Evolutionary conservation across 2,797 vertebrate species (phyloP), one percentile per base, ranked within the genome.

Genomic region (Coranthus polyacanthus): DNA sequence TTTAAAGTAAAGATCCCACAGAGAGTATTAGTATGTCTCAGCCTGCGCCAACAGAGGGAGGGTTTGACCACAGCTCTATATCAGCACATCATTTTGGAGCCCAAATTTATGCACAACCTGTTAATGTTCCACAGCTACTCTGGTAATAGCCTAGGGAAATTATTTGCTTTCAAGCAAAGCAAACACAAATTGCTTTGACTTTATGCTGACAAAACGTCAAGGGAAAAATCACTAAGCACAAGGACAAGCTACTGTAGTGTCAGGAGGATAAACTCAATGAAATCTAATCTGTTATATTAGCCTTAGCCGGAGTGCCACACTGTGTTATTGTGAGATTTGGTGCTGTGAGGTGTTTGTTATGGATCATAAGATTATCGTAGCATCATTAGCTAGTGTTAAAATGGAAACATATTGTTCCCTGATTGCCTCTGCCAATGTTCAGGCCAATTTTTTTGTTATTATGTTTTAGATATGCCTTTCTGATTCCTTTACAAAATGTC

Each of bases 171-270:
- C 66, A 63, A 79, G 76, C 75, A 82, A 87, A 84, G 73, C 77
- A 79, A 85, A 86, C 66, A 78, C 53, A 88, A 83, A 83, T 83
- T 85, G 75, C 82, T 75, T 78, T 78, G 68, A 79, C 72, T 85
- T 83, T 83, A 60, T 79, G 77, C 84, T 87, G 82, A 88, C 72
- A 66, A 59, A 62, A 73, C 29, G 26, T 78, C 59, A 58, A 61
- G 68, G 78, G 79, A 84, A 42, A 81, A 85, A 77, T 79, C 58
- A 66, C 46, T 22, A 42, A 73, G 68, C 62, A 65, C 68, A 71
- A 86, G 82, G 73, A 84, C 82, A 64, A 69, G 62, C 65, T 62
- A n/a, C 36, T 53, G 54, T 68, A 59, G 78, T 43, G 52, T 75
- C 76, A 13, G 37, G 83, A 88, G 79, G 74, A 87, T 79, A 77